Conservation (phyloP, 2,797 vertebrate species). For the Argentina silus region DNA sequence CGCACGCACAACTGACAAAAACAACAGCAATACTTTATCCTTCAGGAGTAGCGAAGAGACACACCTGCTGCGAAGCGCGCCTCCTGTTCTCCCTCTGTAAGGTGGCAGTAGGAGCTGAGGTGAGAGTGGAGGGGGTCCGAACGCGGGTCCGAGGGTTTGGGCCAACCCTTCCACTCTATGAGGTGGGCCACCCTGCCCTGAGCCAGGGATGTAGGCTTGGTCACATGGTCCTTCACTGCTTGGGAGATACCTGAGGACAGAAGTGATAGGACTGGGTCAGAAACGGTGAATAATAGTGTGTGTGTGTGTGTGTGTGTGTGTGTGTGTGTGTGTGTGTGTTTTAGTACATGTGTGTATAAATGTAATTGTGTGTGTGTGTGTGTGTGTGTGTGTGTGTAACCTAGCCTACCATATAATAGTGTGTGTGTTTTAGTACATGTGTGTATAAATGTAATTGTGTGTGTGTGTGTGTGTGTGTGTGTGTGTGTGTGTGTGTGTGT, state of each 20-base stretch:
- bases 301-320: no score
- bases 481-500: not conserved
- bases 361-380: no score
- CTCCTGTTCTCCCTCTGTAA: constrained; percentile 96
- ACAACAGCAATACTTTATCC: not conserved
- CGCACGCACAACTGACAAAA: not conserved
- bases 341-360: no score
- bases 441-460: no score
- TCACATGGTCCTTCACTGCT: constrained; percentile 97
- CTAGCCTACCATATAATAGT: no score
- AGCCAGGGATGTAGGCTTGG: constrained; percentile 96
- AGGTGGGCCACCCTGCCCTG: constrained; percentile 97
- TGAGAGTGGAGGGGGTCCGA: constrained; percentile 84
- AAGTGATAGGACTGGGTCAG: no score
- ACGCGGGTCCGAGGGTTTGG: constrained; percentile 86
- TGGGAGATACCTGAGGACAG: constrained; percentile 88
- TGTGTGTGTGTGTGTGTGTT: no score
- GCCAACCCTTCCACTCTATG: constrained; percentile 99
- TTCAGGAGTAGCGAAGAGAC: not conserved
- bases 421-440: no score
- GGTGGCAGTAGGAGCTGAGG: constrained; percentile 93
- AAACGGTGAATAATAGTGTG: not conserved
- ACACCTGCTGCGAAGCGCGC: constrained; percentile 95
- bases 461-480: not conserved
- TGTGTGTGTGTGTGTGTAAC: not conserved